Conservation (phyloP, 2,888 invertebrate genomes). For the Callinectes sapidus region DNA sequence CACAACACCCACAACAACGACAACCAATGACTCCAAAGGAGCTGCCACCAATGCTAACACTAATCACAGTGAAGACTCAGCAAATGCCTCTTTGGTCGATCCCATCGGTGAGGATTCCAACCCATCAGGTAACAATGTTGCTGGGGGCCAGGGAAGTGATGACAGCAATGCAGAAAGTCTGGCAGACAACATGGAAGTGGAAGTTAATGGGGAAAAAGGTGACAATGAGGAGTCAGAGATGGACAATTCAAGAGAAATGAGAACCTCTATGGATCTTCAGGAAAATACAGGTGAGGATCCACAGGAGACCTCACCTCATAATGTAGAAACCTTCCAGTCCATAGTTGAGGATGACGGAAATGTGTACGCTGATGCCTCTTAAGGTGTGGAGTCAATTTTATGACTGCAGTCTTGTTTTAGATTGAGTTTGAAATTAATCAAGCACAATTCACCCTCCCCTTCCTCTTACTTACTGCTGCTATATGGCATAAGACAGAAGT, state of each 20-base stretch:
- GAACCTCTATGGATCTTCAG: slow-evolving; percentile 46
- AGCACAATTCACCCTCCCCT: slow-evolving; percentile 56
- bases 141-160: slow-evolving; percentile 49
- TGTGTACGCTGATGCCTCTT: slow-evolving; percentile 56
- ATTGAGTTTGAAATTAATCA: slow-evolving; percentile 38
- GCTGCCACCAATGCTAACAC: slow-evolving; percentile 33
- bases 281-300: slow-evolving; percentile 47
- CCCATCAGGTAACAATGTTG: slow-evolving; percentile 40
- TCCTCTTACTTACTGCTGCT: slow-evolving; percentile 22
- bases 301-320: slow-evolving; percentile 5
- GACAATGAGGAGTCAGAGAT: slow-evolving; percentile 56
- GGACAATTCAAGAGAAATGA: slow-evolving; percentile 42
- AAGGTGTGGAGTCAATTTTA: slow-evolving; percentile 24
- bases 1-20: slow-evolving; percentile 20
- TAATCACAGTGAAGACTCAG: slow-evolving; percentile 62
- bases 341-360: slow-evolving; percentile 63
- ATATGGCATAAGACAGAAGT: slow-evolving; percentile 5
- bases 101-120: slow-evolving; percentile 57
- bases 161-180: slow-evolving; percentile 59
- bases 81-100: slow-evolving; percentile 45
- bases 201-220: slow-evolving; percentile 58
- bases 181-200: slow-evolving; percentile 43
- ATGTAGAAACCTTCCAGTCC: slow-evolving; percentile 63
- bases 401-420: not conserved
- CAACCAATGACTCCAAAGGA: not conserved